Conservation (phyloP, 2,888 invertebrate species). For the Philaethria dido region DNA sequence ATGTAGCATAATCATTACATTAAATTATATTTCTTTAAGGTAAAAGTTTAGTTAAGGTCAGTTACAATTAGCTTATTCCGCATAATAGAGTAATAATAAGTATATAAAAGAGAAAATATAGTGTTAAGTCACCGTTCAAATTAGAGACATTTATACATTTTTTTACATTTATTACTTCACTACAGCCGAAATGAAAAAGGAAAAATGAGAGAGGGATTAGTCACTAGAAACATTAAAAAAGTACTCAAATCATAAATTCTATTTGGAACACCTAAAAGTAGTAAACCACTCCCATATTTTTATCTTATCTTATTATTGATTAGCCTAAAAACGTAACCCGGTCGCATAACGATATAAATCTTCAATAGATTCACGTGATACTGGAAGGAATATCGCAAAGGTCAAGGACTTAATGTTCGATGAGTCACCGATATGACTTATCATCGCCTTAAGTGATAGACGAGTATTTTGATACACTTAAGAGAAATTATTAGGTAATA, state of each 20-base stretch:
- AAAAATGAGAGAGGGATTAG: too few relatives aligned
- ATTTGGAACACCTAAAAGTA: background rate
- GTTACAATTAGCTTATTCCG: too few relatives aligned
- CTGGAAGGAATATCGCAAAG: slow-evolving; percentile 31
- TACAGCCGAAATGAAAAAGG: too few relatives aligned
- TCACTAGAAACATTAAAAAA: background rate
- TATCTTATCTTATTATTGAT: slow-evolving; percentile 23
- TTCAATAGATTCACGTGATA: slow-evolving; percentile 36
- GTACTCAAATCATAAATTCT: background rate
- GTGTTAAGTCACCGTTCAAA: too few relatives aligned
- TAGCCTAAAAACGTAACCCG: slow-evolving; percentile 47
- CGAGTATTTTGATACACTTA: slow-evolving; percentile 3
- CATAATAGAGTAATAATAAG: too few relatives aligned
- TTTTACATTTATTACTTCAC: too few relatives aligned
- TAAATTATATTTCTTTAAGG: too few relatives aligned
- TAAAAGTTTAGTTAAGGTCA: too few relatives aligned
- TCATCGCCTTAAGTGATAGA: background rate
- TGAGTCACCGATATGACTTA: background rate
- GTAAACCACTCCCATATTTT: background rate
- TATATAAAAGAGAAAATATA: too few relatives aligned
- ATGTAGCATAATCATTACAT: too few relatives aligned
- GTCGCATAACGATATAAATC: slow-evolving; percentile 59
- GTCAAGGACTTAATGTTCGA: slow-evolving; percentile 34
- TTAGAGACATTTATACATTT: too few relatives aligned
- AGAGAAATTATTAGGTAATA: background rate